Evolutionary conservation across 1,140 invertebrate genomes (phyloP), one percentile per base, ranked within the genome.

Genomic region (Cataglyphis hispanica): DNA sequence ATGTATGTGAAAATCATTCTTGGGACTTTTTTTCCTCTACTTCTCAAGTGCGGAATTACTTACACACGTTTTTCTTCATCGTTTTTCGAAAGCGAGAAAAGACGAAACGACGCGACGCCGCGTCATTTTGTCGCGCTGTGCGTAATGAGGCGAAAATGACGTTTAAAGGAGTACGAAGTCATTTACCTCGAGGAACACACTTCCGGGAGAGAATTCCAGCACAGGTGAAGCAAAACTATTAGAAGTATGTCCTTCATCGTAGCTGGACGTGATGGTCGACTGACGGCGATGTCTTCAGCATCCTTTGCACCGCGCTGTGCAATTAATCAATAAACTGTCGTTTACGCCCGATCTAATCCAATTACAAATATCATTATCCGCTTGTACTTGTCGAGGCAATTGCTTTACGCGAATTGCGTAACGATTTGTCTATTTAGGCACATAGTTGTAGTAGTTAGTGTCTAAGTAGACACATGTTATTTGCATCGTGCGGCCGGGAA

Each of bases 291-390:
- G 43, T 86, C 84, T 76, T 46, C 66, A 74, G 13, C 69, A 61
- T 37, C 75, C 22, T 66, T 70, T 22, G 37, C 13, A n/a, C 43
- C 72, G 64, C n/a, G 16, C 67, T 6, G 64, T 58, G 85, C 87
- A 87, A 93, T 93, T 92, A 93, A 90, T 75, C 84, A 56, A 92
- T 92, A 86, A 89, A 4, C 34, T 43, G 34, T 60, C 56, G 87
- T 85, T 93, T 91, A 92, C 66, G 72, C 78, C 86, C 90, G 92
- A 93, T 93, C 87, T 89, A 91, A 13, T 81, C 87, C 87, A 93
- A 94, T 93, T 91, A 84, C 63, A 86, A 90, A 61, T 91, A 84
- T 87, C 60, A 67, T 86, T 75, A 50, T 70, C 46, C 60, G 3
- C 37, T 78, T 69, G 58, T 34, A 40, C 64, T 80, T 27, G 77